These are phyloP conservation scores for Diloba caeruleocephala DNA, from an alignment of 2,888 invertebrate genomes.

Conservation along the genomic window DNA sequence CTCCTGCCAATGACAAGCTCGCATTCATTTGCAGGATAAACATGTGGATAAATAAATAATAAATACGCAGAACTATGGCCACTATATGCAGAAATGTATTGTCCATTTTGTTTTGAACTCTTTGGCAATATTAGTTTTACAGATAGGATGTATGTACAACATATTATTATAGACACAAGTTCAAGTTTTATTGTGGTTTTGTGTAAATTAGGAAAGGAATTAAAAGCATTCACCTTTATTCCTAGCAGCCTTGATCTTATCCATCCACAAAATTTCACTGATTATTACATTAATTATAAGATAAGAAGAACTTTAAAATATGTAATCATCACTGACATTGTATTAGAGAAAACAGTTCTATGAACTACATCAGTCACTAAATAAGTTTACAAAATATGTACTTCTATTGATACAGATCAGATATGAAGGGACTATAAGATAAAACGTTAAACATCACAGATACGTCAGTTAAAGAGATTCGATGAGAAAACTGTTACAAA, in stretches of 20 bases:
- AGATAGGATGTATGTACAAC: conserved; percentile 36
- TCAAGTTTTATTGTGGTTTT: no score
- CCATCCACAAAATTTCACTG: conserved; percentile 14
- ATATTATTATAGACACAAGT: conserved; percentile 20
- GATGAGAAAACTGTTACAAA: conserved; percentile 43
- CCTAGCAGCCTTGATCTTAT: conserved; percentile 9
- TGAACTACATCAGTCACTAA: conserved; percentile 50
- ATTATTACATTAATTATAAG: conserved; percentile 9
- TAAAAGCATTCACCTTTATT: conserved; percentile 6
- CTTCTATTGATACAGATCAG: conserved; percentile 47
- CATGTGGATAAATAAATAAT: conserved; percentile 6
- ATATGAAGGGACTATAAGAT: conserved; percentile 54
- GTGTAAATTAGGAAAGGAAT: conserved; percentile 4
- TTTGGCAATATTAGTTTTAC: conserved; percentile 52
- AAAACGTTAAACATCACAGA: conserved; percentile 59
- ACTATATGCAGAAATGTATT: conserved; percentile 41
- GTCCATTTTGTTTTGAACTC: conserved; percentile 55
- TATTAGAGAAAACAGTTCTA: conserved; percentile 39
- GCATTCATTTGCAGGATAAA: conserved; percentile 6
- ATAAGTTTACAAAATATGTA: conserved; percentile 52
- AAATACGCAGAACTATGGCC: conserved; percentile 34
- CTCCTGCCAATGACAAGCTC: conserved; percentile 18
- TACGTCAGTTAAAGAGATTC: conserved; percentile 58
- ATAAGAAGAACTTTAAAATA: conserved; percentile 25
- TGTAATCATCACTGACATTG: conserved; percentile 36